Evolutionary conservation across 1,140 invertebrate genomes (phyloP).

Genomic region (Steinernema feltiae): DNA sequence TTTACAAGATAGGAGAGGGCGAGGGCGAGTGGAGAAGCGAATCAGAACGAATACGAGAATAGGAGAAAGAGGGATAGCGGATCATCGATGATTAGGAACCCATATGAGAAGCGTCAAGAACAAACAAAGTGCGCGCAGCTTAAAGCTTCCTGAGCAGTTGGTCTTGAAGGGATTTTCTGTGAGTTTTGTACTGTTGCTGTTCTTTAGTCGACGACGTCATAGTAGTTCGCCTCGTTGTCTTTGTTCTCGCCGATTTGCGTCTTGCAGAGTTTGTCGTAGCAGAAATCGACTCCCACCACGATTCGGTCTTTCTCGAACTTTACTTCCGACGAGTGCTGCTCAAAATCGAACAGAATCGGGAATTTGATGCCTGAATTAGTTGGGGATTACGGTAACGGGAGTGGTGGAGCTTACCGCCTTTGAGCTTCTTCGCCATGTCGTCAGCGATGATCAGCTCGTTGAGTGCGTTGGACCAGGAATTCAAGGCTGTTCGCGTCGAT

Average conservation of each 20-base stretch:
- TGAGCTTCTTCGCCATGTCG: slow-evolving; percentile 54
- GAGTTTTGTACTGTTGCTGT: background rate
- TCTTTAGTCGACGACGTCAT: slow-evolving; percentile 29
- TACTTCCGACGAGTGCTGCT: slow-evolving; percentile 44
- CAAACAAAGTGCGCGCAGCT: background rate
- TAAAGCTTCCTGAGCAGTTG: slow-evolving; percentile 13
- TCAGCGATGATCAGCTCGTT: slow-evolving; percentile 56
- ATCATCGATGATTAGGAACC: background rate
- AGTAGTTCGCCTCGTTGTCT: slow-evolving; percentile 46
- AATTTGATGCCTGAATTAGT: slow-evolving; percentile 45
- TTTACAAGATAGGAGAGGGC: slow-evolving; percentile 3
- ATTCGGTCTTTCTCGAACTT: slow-evolving; percentile 47
- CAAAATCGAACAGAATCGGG: slow-evolving; percentile 54
- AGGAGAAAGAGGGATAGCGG: background rate
- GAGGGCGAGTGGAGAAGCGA: background rate
- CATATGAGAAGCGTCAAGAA: slow-evolving; percentile 9
- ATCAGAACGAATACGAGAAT: no score
- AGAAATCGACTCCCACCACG: slow-evolving; percentile 40
- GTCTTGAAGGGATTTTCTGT: background rate
- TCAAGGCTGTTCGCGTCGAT: slow-evolving; percentile 56
- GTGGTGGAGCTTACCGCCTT: slow-evolving; percentile 47
- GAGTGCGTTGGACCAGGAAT: slow-evolving; percentile 55
- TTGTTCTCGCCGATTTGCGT: slow-evolving; percentile 27
- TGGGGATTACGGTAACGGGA: background rate
- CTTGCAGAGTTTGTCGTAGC: slow-evolving; percentile 43